Evolutionary conservation across 2,888 invertebrate genomes (phyloP).

Genomic region (Dasypolia templi): DNA sequence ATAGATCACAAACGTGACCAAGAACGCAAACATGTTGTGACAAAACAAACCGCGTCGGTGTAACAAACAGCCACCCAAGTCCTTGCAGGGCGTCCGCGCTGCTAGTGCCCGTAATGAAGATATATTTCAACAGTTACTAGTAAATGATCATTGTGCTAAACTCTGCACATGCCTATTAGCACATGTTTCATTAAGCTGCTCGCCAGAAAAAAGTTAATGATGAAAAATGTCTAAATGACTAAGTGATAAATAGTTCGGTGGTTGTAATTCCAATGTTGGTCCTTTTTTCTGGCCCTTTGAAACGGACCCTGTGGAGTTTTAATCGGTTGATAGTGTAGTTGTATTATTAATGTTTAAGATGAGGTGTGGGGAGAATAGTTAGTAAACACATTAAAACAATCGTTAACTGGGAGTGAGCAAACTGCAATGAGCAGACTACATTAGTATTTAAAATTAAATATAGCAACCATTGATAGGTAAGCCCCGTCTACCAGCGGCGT

Average conservation of each 20-base stretch:
- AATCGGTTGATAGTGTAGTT: slow-evolving; percentile 15
- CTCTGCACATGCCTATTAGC: slow-evolving; percentile 58
- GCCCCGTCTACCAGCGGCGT: too few relatives aligned
- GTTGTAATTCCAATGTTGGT: slow-evolving; percentile 3
- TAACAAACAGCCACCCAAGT: slow-evolving; percentile 68
- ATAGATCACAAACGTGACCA: background rate
- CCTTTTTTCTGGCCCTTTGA: slow-evolving; percentile 38
- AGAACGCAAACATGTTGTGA: background rate
- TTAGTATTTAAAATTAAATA: background rate
- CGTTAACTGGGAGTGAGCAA: background rate
- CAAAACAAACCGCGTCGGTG: slow-evolving; percentile 69
- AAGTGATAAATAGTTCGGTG: slow-evolving; percentile 46
- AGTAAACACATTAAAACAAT: background rate
- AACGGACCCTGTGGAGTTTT: slow-evolving; percentile 15
- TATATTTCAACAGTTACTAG: slow-evolving; percentile 63
- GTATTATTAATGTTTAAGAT: slow-evolving; percentile 6
- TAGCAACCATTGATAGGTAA: too few relatives aligned
- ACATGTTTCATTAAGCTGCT: slow-evolving; percentile 51
- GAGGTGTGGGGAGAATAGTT: background rate
- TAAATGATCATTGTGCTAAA: slow-evolving; percentile 63
- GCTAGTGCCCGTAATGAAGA: slow-evolving; percentile 66
- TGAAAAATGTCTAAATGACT: slow-evolving; percentile 52
- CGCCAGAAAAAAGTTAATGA: slow-evolving; percentile 55
- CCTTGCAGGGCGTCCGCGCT: slow-evolving; percentile 54
- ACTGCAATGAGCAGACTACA: background rate